phyloP scores from a whole-genome alignment of 2,113 vertebrate genomes.

The Corythoichthys intestinalis region DNA sequence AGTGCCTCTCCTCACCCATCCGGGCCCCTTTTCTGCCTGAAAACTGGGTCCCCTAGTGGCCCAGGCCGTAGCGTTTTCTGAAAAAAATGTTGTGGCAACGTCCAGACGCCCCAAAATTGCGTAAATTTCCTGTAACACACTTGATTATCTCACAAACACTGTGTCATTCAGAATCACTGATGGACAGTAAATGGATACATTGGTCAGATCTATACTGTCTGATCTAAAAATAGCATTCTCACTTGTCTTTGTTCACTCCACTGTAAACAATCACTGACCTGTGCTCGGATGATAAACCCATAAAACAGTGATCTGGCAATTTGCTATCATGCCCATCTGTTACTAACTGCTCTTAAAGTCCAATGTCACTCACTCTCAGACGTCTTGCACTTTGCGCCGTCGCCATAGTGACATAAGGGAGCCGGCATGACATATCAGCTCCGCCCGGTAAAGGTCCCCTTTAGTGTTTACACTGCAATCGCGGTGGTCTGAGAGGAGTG shows the following conservation, averaged over 20 bases:
- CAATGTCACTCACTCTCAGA: constrained; percentile 45
- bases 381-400: constrained; percentile 58
- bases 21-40: too few species aligned
- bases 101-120: too few species aligned
- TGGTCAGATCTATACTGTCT: neutral
- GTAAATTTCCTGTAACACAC: too few species aligned
- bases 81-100: too few species aligned
- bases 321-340: neutral
- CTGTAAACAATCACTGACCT: constrained; percentile 10
- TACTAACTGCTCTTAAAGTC: constrained; percentile 32
- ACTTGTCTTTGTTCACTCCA: neutral
- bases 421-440: constrained; percentile 38
- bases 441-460: constrained; percentile 50
- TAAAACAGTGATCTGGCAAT: constrained; percentile 16
- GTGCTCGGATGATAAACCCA: neutral
- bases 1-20: too few species aligned
- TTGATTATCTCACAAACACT: neutral
- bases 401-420: constrained; percentile 45
- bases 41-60: too few species aligned
- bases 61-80: too few species aligned
- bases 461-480: constrained; percentile 57
- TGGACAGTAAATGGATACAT: too few species aligned
- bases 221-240: constrained; percentile 22
- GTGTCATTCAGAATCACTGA: neutral
- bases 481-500: constrained; percentile 26